Conservation (phyloP, 1,140 invertebrate genomes). For the Cecropterus lyciades region DNA sequence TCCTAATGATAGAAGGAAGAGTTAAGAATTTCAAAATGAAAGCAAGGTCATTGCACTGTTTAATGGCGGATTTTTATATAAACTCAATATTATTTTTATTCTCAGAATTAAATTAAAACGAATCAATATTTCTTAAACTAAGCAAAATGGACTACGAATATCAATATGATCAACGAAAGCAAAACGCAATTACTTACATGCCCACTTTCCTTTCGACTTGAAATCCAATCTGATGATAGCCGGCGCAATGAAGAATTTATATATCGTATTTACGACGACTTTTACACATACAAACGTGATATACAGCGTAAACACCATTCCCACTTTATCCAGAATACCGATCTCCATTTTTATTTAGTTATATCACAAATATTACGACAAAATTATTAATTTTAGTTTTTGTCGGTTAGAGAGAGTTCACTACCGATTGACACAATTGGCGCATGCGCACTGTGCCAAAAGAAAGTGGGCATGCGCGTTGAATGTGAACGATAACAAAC, state of each 20-base stretch:
- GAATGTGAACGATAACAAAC: constrained; percentile 17
- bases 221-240: constrained; percentile 66
- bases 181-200: constrained; percentile 60
- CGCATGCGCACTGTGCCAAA: constrained; percentile 54
- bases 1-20: too few species aligned
- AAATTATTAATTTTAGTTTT: constrained; percentile 40
- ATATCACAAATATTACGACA: constrained; percentile 8
- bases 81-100: background rate
- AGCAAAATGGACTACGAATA: background rate
- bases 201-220: constrained; percentile 72
- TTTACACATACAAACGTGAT: constrained; percentile 49
- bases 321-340: constrained; percentile 50
- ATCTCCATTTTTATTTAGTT: background rate
- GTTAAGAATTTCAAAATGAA: too few species aligned
- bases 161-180: background rate
- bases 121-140: background rate
- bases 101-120: too few species aligned
- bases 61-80: background rate
- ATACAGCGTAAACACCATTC: constrained; percentile 44
- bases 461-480: constrained; percentile 47
- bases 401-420: constrained; percentile 39
- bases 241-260: constrained; percentile 62
- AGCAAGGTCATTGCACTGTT: constrained; percentile 1
- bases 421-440: constrained; percentile 45
- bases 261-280: constrained; percentile 53